Percentiles rank a stretch among this genome's conserved stretches.
phyloP scores from a whole-genome alignment of 2,113 vertebrate genomes.

The Antennarius striatus region DNA sequence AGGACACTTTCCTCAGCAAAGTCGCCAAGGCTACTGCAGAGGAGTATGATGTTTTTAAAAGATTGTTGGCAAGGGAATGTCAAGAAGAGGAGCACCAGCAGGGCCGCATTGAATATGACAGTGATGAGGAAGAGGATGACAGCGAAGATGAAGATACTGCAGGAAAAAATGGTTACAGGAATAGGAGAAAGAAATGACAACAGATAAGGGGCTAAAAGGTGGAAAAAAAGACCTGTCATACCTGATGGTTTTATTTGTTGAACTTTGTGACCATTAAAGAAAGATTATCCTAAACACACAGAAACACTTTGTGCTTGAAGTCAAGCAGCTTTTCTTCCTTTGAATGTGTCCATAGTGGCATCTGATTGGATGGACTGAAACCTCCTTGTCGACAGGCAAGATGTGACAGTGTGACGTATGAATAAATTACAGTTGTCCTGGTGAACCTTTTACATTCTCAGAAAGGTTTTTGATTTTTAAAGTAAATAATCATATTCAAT shows the following conservation, averaged over 20 bases:
- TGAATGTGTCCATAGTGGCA: background rate
- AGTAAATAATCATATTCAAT: background rate
- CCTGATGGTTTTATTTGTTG: background rate
- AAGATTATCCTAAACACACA: conserved; percentile 28
- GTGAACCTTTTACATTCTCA: background rate
- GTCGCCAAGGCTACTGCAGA: conserved; percentile 80
- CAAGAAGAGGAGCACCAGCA: conserved; percentile 56
- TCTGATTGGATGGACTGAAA: background rate
- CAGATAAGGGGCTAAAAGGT: background rate
- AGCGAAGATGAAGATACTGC: conserved; percentile 31
- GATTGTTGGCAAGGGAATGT: conserved; percentile 84
- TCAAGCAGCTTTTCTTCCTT: background rate
- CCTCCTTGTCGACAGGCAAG: background rate
- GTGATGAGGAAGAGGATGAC: conserved; percentile 7
- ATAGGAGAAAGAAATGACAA: conserved; percentile 52
- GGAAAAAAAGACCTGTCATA: background rate
- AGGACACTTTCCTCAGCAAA: conserved; percentile 79
- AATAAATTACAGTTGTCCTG: background rate
- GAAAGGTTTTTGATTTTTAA: background rate
- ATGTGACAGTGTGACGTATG: background rate
- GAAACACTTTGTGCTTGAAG: background rate
- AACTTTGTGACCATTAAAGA: background rate
- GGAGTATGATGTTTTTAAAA: conserved; percentile 88
- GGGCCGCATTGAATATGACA: conserved; percentile 44
- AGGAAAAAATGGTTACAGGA: conserved; percentile 60